These are phyloP conservation scores for Coccyzus lansbergi DNA, from an alignment of 2,797 vertebrate species.

Conservation along the genomic window DNA sequence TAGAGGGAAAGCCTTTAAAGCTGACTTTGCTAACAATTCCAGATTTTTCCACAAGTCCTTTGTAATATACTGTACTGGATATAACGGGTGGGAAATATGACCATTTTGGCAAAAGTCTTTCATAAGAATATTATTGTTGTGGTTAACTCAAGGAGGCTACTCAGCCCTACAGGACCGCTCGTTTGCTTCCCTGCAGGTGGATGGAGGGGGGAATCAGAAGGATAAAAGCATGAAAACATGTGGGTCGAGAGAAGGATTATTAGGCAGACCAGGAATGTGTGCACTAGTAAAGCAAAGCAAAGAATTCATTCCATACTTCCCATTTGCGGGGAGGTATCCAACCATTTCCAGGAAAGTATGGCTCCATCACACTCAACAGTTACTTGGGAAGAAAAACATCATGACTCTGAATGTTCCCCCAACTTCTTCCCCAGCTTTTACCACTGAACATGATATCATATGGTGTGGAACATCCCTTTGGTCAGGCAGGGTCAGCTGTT, in stretches of 20 bases:
- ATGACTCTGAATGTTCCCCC: accelerated
- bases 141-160: background rate
- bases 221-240: background rate
- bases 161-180: background rate
- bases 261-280: background rate
- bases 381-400: background rate
- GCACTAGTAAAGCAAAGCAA: too few relatives aligned
- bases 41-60: background rate
- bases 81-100: background rate
- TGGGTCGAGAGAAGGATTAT: background rate
- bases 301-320: too few relatives aligned
- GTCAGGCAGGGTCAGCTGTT: background rate
- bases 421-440: background rate
- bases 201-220: background rate
- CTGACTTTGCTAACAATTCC: background rate
- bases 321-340: background rate
- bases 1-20: background rate
- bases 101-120: background rate
- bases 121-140: background rate
- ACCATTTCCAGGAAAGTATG: background rate
- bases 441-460: background rate
- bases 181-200: accelerated
- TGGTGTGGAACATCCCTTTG: background rate
- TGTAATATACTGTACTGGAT: background rate
- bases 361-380: accelerated